Conservation (phyloP, 2,797 vertebrate species). For the Gallinago solitaria region DNA sequence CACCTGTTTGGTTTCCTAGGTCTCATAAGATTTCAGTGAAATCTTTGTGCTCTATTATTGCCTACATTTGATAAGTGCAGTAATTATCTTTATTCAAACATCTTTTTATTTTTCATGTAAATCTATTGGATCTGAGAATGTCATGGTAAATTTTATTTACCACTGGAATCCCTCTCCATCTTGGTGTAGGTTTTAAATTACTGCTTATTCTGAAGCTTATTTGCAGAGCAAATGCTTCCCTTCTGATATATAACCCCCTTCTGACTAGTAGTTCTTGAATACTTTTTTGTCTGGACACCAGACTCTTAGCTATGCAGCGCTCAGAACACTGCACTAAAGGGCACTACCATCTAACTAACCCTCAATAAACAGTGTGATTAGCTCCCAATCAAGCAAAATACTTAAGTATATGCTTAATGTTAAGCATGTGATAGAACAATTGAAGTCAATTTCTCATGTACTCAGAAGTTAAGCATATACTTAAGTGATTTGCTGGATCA, state of each 20-base stretch:
- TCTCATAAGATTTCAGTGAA: not conserved
- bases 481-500: constrained; percentile 64
- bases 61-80: not conserved
- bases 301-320: not conserved
- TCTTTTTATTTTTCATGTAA: not conserved
- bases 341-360: constrained; percentile 13
- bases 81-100: not conserved
- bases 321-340: constrained; percentile 16
- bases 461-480: constrained; percentile 37
- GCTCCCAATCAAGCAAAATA: constrained; percentile 28
- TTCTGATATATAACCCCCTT: not conserved
- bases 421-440: constrained; percentile 31
- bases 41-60: not conserved
- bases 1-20: not conserved
- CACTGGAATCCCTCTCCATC: not conserved
- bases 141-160: not conserved
- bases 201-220: not conserved
- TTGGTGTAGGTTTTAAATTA: not conserved
- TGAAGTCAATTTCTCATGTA: constrained; percentile 44
- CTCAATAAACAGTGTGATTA: constrained; percentile 57
- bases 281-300: not conserved
- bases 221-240: not conserved
- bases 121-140: not conserved
- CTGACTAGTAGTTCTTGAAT: not conserved
- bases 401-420: constrained; percentile 23